Percentiles rank a stretch among this genome's conserved stretches.
Evolutionary conservation across 1,140 invertebrate species (phyloP).

Genomic region (Heterodera schachtii): DNA sequence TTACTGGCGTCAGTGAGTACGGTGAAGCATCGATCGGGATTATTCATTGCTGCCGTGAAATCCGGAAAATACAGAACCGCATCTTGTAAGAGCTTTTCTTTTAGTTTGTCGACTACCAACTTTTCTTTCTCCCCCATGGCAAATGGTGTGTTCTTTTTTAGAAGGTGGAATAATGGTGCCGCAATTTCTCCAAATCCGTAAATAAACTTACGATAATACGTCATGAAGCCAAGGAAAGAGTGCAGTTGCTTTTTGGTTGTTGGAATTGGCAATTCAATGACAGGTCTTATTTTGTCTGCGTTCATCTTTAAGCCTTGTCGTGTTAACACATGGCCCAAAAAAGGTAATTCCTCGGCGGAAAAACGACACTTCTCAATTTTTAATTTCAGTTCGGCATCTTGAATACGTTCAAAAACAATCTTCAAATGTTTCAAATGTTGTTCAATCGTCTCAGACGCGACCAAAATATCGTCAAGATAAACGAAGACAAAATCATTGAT

Average conservation of each 20-base stretch:
- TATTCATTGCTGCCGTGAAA: not conserved
- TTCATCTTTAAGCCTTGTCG: slow-evolving; percentile 64
- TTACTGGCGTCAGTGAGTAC: not conserved
- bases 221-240: slow-evolving; percentile 67
- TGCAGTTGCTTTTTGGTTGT: slow-evolving; percentile 64
- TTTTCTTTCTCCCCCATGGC: not conserved
- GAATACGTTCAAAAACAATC: too few relatives aligned
- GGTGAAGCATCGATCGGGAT: not conserved
- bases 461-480: too few relatives aligned
- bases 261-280: slow-evolving; percentile 59
- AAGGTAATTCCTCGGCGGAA: slow-evolving; percentile 50
- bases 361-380: slow-evolving; percentile 58
- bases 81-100: not conserved
- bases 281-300: slow-evolving; percentile 63
- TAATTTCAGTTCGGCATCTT: slow-evolving; percentile 51
- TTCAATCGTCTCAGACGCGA: too few relatives aligned
- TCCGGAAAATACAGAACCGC: not conserved
- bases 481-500: too few relatives aligned
- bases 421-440: too few relatives aligned
- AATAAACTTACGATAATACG: slow-evolving; percentile 54
- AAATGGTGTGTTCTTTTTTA: not conserved
- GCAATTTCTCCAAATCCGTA: slow-evolving; percentile 8
- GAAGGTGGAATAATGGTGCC: not conserved
- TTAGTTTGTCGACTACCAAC: not conserved
- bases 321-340: slow-evolving; percentile 66